These are phyloP conservation scores for Carabus problematicus DNA, from an alignment of 2,888 invertebrate species.

Conservation along the genomic window DNA sequence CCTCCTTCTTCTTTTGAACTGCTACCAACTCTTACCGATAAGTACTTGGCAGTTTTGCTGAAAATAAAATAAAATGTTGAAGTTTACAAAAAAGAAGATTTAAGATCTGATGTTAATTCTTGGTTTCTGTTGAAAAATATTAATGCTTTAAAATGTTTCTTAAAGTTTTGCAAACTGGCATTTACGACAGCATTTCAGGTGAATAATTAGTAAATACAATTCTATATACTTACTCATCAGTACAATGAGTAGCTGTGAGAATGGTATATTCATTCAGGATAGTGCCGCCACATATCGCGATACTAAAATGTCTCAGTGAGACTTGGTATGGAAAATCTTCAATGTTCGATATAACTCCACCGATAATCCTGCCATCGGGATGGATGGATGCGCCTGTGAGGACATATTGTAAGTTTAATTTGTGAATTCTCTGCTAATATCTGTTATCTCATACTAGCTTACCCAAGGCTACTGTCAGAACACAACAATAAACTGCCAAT, in stretches of 20 bases:
- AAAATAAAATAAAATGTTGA: conserved; percentile 1
- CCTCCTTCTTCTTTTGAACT: conserved; percentile 20
- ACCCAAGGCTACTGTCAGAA: conserved; percentile 5
- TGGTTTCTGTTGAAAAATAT: neutral
- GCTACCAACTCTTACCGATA: conserved; percentile 28
- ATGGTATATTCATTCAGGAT: conserved; percentile 21
- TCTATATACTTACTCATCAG: conserved; percentile 19
- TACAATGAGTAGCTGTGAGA: conserved; percentile 32
- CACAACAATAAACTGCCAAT: conserved; percentile 4
- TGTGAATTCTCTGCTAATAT: too few relatives aligned
- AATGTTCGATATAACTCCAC: conserved; percentile 25
- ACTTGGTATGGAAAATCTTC: conserved; percentile 30
- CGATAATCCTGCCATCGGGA: conserved; percentile 21
- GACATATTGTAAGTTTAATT: too few relatives aligned
- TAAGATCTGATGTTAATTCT: neutral
- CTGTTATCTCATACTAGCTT: neutral
- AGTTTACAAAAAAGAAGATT: conserved; percentile 1
- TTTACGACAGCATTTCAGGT: neutral
- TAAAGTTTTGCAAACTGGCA: neutral
- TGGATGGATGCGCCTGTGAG: neutral
- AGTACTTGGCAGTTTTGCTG: conserved; percentile 8
- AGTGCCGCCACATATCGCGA: conserved; percentile 25
- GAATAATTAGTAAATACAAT: neutral
- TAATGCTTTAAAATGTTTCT: neutral
- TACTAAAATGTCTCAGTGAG: conserved; percentile 9